Conservation (phyloP, 2,888 invertebrate species). For the Apamea epomidion region DNA sequence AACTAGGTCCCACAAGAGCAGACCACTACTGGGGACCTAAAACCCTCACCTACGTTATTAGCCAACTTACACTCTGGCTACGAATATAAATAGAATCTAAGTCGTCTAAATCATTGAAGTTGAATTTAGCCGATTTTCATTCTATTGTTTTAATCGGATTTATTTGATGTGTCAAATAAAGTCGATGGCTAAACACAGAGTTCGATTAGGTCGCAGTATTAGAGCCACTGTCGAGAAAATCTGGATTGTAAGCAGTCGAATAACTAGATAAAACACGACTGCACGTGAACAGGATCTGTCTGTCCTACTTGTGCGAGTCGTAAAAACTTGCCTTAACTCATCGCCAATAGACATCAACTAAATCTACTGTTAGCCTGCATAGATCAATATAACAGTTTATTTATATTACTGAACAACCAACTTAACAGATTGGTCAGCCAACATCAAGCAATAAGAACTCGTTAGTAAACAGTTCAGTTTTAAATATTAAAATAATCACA, state of each 20-base stretch:
- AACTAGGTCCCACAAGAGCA: neutral
- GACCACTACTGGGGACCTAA: neutral
- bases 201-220: constrained; percentile 27
- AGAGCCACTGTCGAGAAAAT: neutral
- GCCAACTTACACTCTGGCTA: constrained; percentile 34
- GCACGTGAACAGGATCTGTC: neutral
- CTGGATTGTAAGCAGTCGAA: neutral
- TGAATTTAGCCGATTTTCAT: constrained; percentile 38
- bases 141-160: constrained; percentile 24
- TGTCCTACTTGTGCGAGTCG: constrained; percentile 12
- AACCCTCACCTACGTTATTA: constrained; percentile 3
- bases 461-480: neutral
- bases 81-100: constrained; percentile 14
- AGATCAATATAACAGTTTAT: constrained; percentile 37
- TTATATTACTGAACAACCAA: constrained; percentile 17
- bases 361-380: constrained; percentile 44
- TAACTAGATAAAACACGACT: neutral
- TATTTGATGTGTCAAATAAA: constrained; percentile 26
- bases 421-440: constrained; percentile 2
- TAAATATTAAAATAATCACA: constrained; percentile 14
- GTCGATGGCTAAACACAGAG: constrained; percentile 14
- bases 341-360: constrained; percentile 36
- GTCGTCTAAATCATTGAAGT: constrained; percentile 34
- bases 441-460: constrained; percentile 13
- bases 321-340: constrained; percentile 46